These are phyloP conservation scores for Urophycis tenuis DNA, from an alignment of 2,797 vertebrate species.

Conservation along the genomic window DNA sequence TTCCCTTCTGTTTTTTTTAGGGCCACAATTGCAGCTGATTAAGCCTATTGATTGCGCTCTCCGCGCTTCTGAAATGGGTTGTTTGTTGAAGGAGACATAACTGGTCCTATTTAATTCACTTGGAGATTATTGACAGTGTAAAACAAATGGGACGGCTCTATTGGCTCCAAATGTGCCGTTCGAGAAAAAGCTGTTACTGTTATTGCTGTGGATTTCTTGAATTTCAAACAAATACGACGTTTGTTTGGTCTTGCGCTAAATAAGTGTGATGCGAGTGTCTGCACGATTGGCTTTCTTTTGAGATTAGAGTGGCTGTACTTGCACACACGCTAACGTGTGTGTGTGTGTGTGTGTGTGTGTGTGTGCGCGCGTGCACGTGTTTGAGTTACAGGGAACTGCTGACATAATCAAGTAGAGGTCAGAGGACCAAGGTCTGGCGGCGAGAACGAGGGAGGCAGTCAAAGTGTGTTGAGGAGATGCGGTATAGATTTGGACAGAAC, in stretches of 20 bases:
- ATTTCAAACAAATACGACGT: not conserved
- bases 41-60: conserved; percentile 78
- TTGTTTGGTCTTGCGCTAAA: too few relatives aligned
- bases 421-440: not conserved
- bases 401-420: not conserved
- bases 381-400: not conserved
- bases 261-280: not conserved
- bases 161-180: not conserved
- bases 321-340: not conserved
- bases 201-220: not conserved
- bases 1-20: conserved; percentile 81
- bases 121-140: not conserved
- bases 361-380: not conserved
- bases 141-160: not conserved
- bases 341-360: not conserved
- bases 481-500: not conserved
- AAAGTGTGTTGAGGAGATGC: not conserved
- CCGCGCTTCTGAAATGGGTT: conserved; percentile 66
- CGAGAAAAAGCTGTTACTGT: not conserved
- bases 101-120: not conserved
- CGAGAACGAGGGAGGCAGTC: not conserved
- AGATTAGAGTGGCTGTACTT: not conserved
- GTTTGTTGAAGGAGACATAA: conserved; percentile 61
- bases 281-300: not conserved
- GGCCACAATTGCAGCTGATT: conserved; percentile 80